Base-by-base conservation (phyloP, 2,888 invertebrate species). In the Syrphus vitripennis region DNA sequence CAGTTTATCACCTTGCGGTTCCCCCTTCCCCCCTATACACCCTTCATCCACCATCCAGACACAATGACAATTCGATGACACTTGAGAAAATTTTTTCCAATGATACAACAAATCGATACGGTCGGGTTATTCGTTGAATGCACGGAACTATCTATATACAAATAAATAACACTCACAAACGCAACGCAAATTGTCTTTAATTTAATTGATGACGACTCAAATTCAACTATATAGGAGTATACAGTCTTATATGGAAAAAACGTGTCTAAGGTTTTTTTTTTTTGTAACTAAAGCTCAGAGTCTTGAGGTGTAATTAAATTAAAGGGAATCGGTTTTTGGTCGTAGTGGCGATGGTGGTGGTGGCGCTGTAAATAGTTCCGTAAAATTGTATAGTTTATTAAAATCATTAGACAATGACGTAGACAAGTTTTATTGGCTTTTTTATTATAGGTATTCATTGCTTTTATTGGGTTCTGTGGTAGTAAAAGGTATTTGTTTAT, bases 261-360 rank as follows among this genome's bases (percentile, higher is more conserved):
- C 40, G 40, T 40, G 61, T 61, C 61, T 61, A 24, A 14, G n/a
- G 61, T 12, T 65, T 34, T 31, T 31, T 10, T 7, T 31, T 9
- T 34, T 59, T 31, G 59, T 21, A 37, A 59, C 37, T 16, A 10
- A 37, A 37, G 10, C 63, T 37, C 16, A 29, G n/a, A n/a, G 3
- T 45, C 26, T 29, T 45, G 45, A 45, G 7, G 26, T 42, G 53
- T 83, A 83, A 83, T 79, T 79, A 74, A 83, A 83, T 83, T 83
- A 83, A 74, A 83, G 69, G 48, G 74, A 79, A 79, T 83, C 74
- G 78, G 61, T 72, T 53, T 31, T 21, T 21, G n/a, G n/a, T 42
- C 4, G 42, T 42, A 16, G 16, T 29, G 10, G 34, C 12, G 34
- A 12, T 34, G 34, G 6, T 9, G 34, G 5, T 50, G 1, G 67